Conservation (phyloP, 2,113 vertebrate species). For the Brachypteracias leptosomus region DNA sequence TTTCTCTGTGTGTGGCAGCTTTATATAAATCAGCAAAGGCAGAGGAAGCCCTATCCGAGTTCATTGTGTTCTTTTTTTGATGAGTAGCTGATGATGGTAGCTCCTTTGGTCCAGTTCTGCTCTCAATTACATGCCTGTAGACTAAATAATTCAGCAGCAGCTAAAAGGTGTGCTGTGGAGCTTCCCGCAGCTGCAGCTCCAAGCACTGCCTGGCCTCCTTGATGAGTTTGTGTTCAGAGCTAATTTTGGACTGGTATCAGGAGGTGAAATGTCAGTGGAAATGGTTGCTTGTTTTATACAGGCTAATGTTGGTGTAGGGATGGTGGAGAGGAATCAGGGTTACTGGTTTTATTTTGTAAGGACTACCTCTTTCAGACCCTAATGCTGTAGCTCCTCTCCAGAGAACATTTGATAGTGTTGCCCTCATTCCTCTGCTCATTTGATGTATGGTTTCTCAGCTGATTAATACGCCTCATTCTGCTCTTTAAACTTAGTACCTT, state of each 20-base stretch:
- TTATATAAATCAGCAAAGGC: neutral
- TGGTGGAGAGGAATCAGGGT: rapidly evolving
- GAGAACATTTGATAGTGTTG: rapidly evolving
- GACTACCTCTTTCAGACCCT: neutral
- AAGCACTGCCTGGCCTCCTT: neutral
- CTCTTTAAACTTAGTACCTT: neutral
- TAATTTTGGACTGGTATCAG: neutral
- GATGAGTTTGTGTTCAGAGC: neutral
- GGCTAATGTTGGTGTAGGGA: neutral
- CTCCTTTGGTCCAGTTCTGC: neutral
- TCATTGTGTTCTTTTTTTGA: neutral
- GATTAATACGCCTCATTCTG: neutral
- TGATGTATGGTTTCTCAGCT: neutral
- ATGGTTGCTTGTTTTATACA: neutral
- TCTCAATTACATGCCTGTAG: neutral
- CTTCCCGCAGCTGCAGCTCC: rapidly evolving
- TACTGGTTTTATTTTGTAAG: neutral
- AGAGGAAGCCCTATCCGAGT: neutral
- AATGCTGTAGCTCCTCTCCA: neutral
- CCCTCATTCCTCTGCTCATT: rapidly evolving
- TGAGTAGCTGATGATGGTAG: neutral
- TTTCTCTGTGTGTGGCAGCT: neutral
- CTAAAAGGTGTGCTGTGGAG: neutral
- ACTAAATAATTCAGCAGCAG: neutral
- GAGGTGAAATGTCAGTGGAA: neutral